Evolutionary conservation across 2,888 invertebrate genomes (phyloP).

Genomic region (Hemithea aestivaria): DNA sequence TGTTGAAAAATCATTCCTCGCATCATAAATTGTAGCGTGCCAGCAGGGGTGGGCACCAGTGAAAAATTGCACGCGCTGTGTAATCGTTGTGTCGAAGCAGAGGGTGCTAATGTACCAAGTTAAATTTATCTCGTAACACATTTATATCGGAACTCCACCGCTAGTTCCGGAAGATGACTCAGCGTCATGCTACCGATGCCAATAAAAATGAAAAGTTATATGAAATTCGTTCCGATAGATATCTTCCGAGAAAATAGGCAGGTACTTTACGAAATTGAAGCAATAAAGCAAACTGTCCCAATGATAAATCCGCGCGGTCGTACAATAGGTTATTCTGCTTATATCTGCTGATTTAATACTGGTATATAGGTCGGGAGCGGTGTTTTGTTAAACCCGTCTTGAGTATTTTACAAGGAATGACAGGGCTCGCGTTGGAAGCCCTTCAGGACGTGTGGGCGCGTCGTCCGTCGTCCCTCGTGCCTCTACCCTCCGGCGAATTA

Average conservation of each 20-base stretch:
- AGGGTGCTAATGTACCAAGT: constrained; percentile 72
- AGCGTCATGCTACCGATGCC: constrained; percentile 26
- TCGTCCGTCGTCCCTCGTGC: constrained; percentile 51
- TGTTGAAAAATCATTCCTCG: constrained; percentile 73
- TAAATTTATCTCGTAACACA: constrained; percentile 66
- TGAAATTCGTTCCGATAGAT: constrained; percentile 27
- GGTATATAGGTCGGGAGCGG: constrained; percentile 12
- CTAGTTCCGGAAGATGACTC: constrained; percentile 44
- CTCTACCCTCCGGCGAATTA: constrained; percentile 64
- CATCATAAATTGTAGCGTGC: constrained; percentile 66
- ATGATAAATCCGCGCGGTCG: constrained; percentile 25
- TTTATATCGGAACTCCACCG: constrained; percentile 52
- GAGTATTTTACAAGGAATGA: constrained; percentile 50
- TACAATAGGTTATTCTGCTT: constrained; percentile 13
- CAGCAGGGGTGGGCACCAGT: constrained; percentile 63
- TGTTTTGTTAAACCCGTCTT: constrained; percentile 29
- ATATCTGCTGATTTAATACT: constrained; percentile 17
- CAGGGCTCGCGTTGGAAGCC: constrained; percentile 40
- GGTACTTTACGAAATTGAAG: constrained; percentile 35
- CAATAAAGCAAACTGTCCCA: constrained; percentile 29
- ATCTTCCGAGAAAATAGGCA: constrained; percentile 26
- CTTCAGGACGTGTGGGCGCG: constrained; percentile 47
- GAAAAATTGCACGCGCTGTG: constrained; percentile 69
- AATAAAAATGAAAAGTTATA: constrained; percentile 40
- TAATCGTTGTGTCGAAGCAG: constrained; percentile 65